Base-by-base conservation (phyloP, 2,888 invertebrate genomes). In the Apantesis nais region DNA sequence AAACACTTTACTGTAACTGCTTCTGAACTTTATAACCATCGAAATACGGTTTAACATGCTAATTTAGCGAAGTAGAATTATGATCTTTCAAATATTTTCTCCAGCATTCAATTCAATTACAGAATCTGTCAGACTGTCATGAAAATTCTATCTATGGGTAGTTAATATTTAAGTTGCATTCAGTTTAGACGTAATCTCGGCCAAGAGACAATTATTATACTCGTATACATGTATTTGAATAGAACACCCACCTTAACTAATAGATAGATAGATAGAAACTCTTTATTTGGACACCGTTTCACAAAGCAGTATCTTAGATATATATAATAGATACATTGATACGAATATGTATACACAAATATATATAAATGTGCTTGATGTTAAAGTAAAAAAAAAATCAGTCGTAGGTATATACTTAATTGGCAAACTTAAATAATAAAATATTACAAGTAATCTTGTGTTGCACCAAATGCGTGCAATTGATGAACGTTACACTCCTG, bases 21-120 rank as follows among this genome's bases (percentile, higher is more conserved):
- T 71, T 58, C 63, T 67, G 63, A 60, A 69, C 70, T 62, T 55
- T 62, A 69, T 29, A 19, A 19, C 34, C 29, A 22, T 67, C 14
- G 34, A 16, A 44, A 39, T 67, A 70, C 64, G 62, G 66, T 52
- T n/a, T 69, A 67, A 58, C 25, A 48, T 64, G 37, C 22, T 61
- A 66, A 41, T 62, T 41, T 52, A 63, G 52, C 22, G 7, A 25
- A 62, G 39, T 68, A 31, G 41, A 37, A 48, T 63, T 29, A 44
- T 60, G 39, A 48, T 67, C n/a, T 48, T 64, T 67, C 22, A 55
- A 41, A 61, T n/a, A 62, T 70, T 52, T 66, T 55, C 70, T 66
- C 65, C 25, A 39, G 60, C 48, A 48, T 39, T 69, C 58, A 58
- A 67, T 58, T 67, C 58, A 71, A 71, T 71, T 66, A 66, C 19